A percentile compares a stretch with the other conserved stretches of the same genome.
phyloP scores from a whole-genome alignment of 2,113 vertebrate genomes.

The Hystrix cristata region DNA sequence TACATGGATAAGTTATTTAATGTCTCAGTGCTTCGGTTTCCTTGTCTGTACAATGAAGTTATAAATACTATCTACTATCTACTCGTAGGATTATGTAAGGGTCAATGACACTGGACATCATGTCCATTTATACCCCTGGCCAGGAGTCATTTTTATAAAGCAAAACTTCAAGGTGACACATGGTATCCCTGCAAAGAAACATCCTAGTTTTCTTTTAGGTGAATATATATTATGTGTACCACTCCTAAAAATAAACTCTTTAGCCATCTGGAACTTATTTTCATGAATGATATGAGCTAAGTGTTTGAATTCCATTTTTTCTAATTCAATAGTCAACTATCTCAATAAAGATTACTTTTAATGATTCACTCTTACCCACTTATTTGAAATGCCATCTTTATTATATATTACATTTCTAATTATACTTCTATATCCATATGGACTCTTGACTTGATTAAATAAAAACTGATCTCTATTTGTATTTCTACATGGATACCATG shows the following conservation, averaged over 20 bases:
- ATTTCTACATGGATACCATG: conserved; percentile 1
- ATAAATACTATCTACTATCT: background rate
- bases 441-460: conserved; percentile 60
- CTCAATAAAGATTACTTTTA: conserved; percentile 60
- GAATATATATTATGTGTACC: background rate
- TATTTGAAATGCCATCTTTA: conserved; percentile 56
- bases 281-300: conserved; percentile 42
- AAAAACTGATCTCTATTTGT: conserved; percentile 55
- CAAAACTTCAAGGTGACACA: conserved; percentile 43
- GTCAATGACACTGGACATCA: background rate
- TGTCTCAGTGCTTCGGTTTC: conserved; percentile 27
- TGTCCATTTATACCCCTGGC: background rate
- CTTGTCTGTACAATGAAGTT: background rate
- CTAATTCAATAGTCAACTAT: conserved; percentile 39
- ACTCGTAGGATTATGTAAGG: background rate
- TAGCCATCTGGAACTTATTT: conserved; percentile 67
- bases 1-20: background rate
- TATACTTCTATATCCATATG: conserved; percentile 61
- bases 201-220: background rate
- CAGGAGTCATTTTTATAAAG: background rate
- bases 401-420: conserved; percentile 63
- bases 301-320: conserved; percentile 28
- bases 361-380: conserved; percentile 64
- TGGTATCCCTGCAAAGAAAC: background rate
- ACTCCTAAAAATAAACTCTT: conserved; percentile 49